Evolutionary conservation across 2,888 invertebrate genomes (phyloP).

Genomic region (Dryomyza anilis): DNA sequence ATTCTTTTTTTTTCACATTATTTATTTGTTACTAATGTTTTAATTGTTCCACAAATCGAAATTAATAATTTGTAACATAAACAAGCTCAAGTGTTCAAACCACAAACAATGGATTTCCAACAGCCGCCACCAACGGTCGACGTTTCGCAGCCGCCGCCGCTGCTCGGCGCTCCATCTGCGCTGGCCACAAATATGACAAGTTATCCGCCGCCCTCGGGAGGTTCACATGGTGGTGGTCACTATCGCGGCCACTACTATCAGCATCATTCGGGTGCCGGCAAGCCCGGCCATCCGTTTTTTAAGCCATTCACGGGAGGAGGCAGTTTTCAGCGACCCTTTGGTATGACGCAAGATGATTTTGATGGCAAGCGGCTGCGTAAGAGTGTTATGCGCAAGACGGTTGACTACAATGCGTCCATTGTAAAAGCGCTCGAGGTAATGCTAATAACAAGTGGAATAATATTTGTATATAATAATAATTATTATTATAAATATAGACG

Average conservation of each 20-base stretch:
- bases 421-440: conserved; percentile 87
- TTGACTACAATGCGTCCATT: conserved; percentile 96
- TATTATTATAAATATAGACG: conserved; percentile 64
- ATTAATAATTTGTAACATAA: not conserved
- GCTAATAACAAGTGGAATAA: no score
- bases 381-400: conserved; percentile 96
- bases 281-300: conserved; percentile 58
- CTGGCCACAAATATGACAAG: conserved; percentile 50
- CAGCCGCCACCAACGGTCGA: conserved; percentile 46
- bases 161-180: conserved; percentile 52
- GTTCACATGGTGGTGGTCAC: conserved; percentile 36
- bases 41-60: not conserved
- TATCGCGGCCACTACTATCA: conserved; percentile 52
- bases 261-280: conserved; percentile 55
- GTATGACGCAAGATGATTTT: conserved; percentile 84
- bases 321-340: conserved; percentile 62
- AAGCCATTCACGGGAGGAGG: conserved; percentile 56
- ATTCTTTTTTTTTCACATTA: no score
- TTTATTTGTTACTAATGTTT: no score
- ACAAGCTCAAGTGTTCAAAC: not conserved
- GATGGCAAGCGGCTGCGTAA: conserved; percentile 95
- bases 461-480: not conserved
- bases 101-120: conserved; percentile 28
- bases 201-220: conserved; percentile 47
- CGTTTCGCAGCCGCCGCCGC: conserved; percentile 56